phyloP scores from a whole-genome alignment of 2,888 invertebrate genomes.

The Schrankia costaestrigalis region DNA sequence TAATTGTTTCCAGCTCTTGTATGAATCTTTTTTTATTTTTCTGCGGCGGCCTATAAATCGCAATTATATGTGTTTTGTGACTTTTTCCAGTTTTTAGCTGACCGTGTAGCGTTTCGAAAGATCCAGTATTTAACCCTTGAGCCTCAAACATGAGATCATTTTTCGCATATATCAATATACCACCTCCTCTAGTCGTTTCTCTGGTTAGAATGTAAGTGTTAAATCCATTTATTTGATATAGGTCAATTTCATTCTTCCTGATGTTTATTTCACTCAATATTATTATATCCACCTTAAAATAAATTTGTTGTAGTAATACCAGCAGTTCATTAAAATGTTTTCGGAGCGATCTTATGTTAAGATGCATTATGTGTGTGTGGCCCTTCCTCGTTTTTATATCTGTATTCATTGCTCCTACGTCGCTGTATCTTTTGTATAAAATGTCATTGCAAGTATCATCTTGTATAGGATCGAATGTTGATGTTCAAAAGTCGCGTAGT shows the following conservation, averaged over 20 bases:
- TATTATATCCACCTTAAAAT: slow-evolving; percentile 1
- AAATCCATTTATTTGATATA: slow-evolving; percentile 3
- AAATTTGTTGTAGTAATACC: not conserved
- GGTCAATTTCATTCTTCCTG: not conserved
- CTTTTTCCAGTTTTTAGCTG: not conserved
- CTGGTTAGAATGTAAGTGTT: not conserved
- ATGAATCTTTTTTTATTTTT: slow-evolving; percentile 6
- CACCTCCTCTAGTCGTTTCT: slow-evolving; percentile 1
- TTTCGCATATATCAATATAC: slow-evolving; percentile 3
- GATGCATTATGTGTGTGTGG: not conserved
- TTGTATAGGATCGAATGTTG: slow-evolving; percentile 1
- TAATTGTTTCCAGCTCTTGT: slow-evolving; percentile 1
- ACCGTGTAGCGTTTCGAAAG: not conserved
- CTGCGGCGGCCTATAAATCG: slow-evolving; percentile 8
- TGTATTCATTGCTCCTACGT: not conserved
- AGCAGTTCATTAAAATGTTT: slow-evolving; percentile 4
- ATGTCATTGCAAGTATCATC: not conserved
- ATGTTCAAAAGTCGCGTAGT: slow-evolving; percentile 2
- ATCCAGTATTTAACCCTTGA: not conserved
- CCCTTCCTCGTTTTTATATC: not conserved
- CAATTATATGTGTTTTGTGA: slow-evolving; percentile 5
- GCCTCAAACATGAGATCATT: not conserved
- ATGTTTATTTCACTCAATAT: slow-evolving; percentile 1
- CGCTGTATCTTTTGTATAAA: not conserved
- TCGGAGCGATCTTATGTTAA: slow-evolving; percentile 2